These are phyloP conservation scores for Galaxea fascicularis DNA, from an alignment of 92 coral and sea anemone genomes.

Conservation along the genomic window DNA sequence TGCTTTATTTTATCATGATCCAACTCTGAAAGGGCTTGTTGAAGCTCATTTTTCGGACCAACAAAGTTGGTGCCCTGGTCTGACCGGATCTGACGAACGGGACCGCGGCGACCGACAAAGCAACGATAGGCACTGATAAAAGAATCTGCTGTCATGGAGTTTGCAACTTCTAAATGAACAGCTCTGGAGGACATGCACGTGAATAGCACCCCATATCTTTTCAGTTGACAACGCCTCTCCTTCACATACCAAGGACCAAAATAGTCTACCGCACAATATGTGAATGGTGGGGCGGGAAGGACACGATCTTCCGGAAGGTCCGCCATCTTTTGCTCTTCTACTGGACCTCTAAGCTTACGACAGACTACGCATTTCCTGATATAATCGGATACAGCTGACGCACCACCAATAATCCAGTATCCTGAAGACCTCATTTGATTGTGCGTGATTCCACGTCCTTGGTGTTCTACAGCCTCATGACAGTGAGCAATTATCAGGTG, in stretches of 20 bases:
- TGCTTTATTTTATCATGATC: too few species aligned
- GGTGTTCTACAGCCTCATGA: not conserved
- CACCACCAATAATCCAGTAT: conserved; percentile 1
- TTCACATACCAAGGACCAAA: not conserved
- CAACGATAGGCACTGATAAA: not conserved
- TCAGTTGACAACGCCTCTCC: not conserved
- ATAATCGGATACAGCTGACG: too few species aligned
- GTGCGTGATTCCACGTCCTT: conserved; percentile 7
- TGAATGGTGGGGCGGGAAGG: not conserved
- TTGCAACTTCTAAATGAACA: too few species aligned
- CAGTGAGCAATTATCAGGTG: not conserved
- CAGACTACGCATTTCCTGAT: too few species aligned
- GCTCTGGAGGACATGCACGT: too few species aligned
- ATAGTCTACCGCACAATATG: too few species aligned
- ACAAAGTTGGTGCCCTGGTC: not conserved
- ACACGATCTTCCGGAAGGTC: not conserved
- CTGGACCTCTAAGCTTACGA: not conserved
- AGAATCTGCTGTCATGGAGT: too few species aligned
- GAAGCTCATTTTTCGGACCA: not conserved
- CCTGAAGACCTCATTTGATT: not conserved
- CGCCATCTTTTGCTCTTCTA: not conserved
- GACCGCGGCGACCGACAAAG: not conserved
- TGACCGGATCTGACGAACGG: not conserved
- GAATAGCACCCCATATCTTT: conserved; percentile 2
- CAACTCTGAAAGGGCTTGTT: not conserved